A percentile compares a stretch with the other conserved stretches of the same genome.
Evolutionary conservation across 2,113 vertebrate species (phyloP).

Genomic region (Xenopus tropicalis): UCB_Xtro_10.0 CM004444.2:58483001-58483500

Average conservation of each 20-base stretch:
- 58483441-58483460: background rate
- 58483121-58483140: slow-evolving; percentile 22
- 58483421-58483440: slow-evolving; percentile 21
- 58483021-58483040: slow-evolving; percentile 51
- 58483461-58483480: slow-evolving; percentile 9
- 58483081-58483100: slow-evolving; percentile 62
- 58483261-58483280: background rate
- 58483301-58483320: no score
- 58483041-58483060: slow-evolving; percentile 50
- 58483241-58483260: no score
- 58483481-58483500: background rate
- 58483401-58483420: background rate
- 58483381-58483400: slow-evolving; percentile 11
- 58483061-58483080: slow-evolving; percentile 54
- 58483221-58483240: no score
- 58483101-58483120: slow-evolving; percentile 52
- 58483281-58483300: slow-evolving; percentile 15
- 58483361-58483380: background rate
- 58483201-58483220: no score
- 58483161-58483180: background rate
- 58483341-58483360: background rate
- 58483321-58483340: background rate
- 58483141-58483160: background rate
- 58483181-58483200: no score
- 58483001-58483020: slow-evolving; percentile 51